Percentiles rank a stretch among this genome's conserved stretches.
These are phyloP conservation scores for Amia ocellicauda DNA, from an alignment of 2,113 vertebrate genomes.

Conservation along the genomic window DNA sequence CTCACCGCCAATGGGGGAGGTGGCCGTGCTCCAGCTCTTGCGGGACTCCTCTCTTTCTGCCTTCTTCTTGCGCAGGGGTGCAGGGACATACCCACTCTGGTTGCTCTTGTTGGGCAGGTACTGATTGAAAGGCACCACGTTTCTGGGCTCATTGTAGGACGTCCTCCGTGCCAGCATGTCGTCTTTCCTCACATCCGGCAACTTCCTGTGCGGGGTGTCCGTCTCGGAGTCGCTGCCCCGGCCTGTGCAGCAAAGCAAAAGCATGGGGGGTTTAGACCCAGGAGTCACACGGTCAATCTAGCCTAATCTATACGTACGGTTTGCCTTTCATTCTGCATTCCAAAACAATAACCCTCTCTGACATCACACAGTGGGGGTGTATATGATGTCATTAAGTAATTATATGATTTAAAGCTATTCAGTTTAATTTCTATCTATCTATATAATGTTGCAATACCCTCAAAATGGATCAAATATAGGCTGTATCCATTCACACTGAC, in stretches of 20 bases:
- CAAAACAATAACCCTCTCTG: too few species aligned
- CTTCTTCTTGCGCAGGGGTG: slow-evolving; percentile 77
- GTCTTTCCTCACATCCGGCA: slow-evolving; percentile 90
- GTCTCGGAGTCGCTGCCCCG: slow-evolving; percentile 93
- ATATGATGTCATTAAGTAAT: too few species aligned
- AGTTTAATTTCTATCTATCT: too few species aligned
- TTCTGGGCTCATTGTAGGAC: slow-evolving; percentile 82
- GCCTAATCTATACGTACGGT: too few species aligned
- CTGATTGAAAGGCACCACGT: slow-evolving; percentile 94
- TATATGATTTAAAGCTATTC: too few species aligned
- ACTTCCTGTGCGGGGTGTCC: slow-evolving; percentile 82
- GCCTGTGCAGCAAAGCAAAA: slow-evolving; percentile 58
- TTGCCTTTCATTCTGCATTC: too few species aligned
- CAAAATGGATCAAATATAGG: too few species aligned
- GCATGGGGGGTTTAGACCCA: too few species aligned
- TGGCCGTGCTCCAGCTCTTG: slow-evolving; percentile 89
- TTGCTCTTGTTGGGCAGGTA: slow-evolving; percentile 96
- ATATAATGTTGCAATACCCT: too few species aligned
- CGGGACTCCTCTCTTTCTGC: slow-evolving; percentile 72
- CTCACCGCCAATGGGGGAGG: slow-evolving; percentile 83
- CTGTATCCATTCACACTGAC: too few species aligned
- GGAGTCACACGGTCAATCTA: too few species aligned
- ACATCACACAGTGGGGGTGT: too few species aligned
- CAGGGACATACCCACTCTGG: slow-evolving; percentile 82
- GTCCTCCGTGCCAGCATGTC: slow-evolving; percentile 90